Evolutionary conservation across 35 echinoderm and acorn worm genomes (phyloP).

Genomic region (Ophioderma brevispina): DNA sequence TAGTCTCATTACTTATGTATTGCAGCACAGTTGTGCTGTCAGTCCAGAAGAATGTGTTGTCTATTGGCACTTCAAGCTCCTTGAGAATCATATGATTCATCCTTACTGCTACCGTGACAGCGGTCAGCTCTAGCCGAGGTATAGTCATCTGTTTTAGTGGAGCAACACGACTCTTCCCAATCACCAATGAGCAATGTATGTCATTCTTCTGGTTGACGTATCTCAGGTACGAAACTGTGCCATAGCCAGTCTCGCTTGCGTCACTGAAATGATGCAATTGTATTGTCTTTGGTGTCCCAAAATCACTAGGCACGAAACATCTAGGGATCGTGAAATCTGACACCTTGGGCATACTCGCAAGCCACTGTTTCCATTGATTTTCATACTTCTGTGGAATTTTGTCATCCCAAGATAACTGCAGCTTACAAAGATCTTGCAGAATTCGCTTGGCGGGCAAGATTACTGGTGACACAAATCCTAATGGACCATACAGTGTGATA

Average conservation of each 20-base stretch:
- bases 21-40: slow-evolving; percentile 46
- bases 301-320: slow-evolving; percentile 36
- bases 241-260: slow-evolving; percentile 48
- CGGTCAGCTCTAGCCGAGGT: slow-evolving; percentile 17
- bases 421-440: slow-evolving; percentile 49
- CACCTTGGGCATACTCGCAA: slow-evolving; percentile 16
- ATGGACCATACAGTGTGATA: slow-evolving; percentile 62
- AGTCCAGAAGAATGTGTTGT: slow-evolving; percentile 43
- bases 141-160: slow-evolving; percentile 22
- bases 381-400: slow-evolving; percentile 10
- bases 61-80: background rate
- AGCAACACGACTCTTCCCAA: slow-evolving; percentile 25
- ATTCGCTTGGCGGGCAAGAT: slow-evolving; percentile 47
- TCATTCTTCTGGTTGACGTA: background rate
- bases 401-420: slow-evolving; percentile 54
- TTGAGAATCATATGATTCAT: background rate
- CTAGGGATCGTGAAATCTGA: background rate
- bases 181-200: slow-evolving; percentile 39
- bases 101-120: background rate
- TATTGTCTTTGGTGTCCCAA: slow-evolving; percentile 16
- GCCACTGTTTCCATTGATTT: slow-evolving; percentile 43
- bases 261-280: too few relatives aligned
- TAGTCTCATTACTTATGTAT: slow-evolving; percentile 59
- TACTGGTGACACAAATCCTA: slow-evolving; percentile 63
- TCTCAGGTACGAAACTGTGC: slow-evolving; percentile 14